Evolutionary conservation across 2,113 vertebrate genomes (phyloP), one percentile per base, ranked within the genome.

Genomic region (Labeo catla): DNA sequence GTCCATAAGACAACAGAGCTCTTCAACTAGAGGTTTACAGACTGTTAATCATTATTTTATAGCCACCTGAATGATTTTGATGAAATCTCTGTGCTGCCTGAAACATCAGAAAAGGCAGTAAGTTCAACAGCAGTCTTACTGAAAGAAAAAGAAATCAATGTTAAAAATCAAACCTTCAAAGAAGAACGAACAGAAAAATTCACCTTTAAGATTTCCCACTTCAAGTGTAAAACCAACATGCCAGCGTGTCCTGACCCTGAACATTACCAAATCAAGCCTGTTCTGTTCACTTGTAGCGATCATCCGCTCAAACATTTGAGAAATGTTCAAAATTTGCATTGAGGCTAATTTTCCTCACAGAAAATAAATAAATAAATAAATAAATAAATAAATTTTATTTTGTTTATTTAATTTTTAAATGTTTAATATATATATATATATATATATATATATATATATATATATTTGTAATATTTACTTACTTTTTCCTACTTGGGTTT

Each of bases 141-240:
- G 39, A 73, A 73, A 43, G 39, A 36, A 68, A 68, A 65, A 65
- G 9, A 65, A 65, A 65, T 65, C 63, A 65, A 68, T 68, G n/a
- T 15, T 36, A 36, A 68, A 36, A 68, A 68, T 15, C 12, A 68
- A 36, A 68, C 39, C 39, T 39, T 39, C 39, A 39, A 39, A 68
- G 28, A 28, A 34, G 11, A 68, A 9, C 28, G 23, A 11, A 68
- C 65, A 68, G 65, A 68, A 15, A 65, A 68, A 9, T n/a, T n/a
- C 59, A n/a, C 15, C 39, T 39, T 4, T 4, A 39, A 39, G 39
- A 4, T 39, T 39, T 4, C 39, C 39, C 39, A n/a, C 61, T 23
- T 63, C 61, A 23, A n/a, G 57, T 11, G 59, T 63, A 63, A 23
- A 63, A 63, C 59, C 23, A 12, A 65, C 23, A 28, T 65, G 23